Evolutionary conservation across 2,797 vertebrate species (phyloP), one percentile per base, ranked within the genome.

Genomic region (Rhabdophis nuchalis): DNA sequence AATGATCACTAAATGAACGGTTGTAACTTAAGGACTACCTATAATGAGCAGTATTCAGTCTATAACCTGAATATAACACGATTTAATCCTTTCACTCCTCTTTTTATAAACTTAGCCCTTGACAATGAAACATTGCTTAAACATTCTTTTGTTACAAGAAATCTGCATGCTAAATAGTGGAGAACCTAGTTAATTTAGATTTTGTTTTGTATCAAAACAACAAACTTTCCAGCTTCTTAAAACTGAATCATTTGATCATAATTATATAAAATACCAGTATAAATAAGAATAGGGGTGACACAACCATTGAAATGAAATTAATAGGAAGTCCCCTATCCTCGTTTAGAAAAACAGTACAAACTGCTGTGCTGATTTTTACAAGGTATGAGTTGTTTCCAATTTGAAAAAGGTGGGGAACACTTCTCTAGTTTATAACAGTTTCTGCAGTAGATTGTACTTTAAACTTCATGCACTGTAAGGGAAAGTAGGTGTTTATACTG

Each of bases 191-290:
- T 89, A 32, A 86, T 92, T 90, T 89, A 61, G 60, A 16, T 58
- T 72, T 23, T 25, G 46, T 25, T 86, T 36, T 53, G 52, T 57
- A n/a, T 86, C 87, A 89, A 86, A 57, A 58, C 86, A 89, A 58
- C 90, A 93, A 89, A 85, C 36, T 36, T 91, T 68, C 53, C 58
- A 32, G 61, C 14, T 29, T 85, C 90, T 89, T 57, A 72, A 86
- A 12, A 53, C 20, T 58, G 50, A 64, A 25, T 16, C 41, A 58
- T 57, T 91, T 91, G 57, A 91, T 13, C 52, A 72, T 91, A 85
- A 89, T 56, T 90, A 91, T 41, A 68, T 82, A 82, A 82, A 46
- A 82, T 82, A 61, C 25, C 58, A 61, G 25, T 29, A 25, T 4
- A 64, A 54, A 25, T 32, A 60, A 52, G 3, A 86, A 32, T 16